A percentile compares a stretch with the other conserved stretches of the same genome.
phyloP scores from a whole-genome alignment of 23 tunicate species.

The Oikopleura dioica region DNA sequence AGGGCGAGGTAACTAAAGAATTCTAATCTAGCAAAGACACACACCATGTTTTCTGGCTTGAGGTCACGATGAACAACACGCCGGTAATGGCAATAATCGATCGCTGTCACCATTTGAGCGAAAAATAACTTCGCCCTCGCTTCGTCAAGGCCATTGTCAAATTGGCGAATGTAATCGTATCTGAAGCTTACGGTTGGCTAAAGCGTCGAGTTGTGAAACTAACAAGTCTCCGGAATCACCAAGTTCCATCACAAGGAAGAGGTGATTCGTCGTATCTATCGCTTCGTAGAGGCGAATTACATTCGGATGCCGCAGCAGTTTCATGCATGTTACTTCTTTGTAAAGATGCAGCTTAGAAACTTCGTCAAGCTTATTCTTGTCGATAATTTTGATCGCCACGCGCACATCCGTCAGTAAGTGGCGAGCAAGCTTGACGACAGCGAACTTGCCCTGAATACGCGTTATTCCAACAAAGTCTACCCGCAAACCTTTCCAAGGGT shows the following conservation, averaged over 20 bases:
- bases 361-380: constrained; percentile 71
- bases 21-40: too few species aligned
- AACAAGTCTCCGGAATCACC: constrained; percentile 99
- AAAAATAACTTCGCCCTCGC: constrained; percentile 77
- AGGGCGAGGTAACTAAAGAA: too few species aligned
- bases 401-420: constrained; percentile 81
- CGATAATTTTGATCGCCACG: constrained; percentile 87
- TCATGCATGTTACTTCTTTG: constrained; percentile 93
- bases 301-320: constrained; percentile 93
- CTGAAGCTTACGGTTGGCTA: not conserved
- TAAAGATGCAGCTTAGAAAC: constrained; percentile 61
- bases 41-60: constrained; percentile 93
- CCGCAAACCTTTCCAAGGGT: not conserved
- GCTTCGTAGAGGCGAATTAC: constrained; percentile 87
- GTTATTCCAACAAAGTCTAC: too few species aligned
- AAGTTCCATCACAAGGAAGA: constrained; percentile 58
- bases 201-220: not conserved
- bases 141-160: constrained; percentile 77
- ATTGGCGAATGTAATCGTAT: constrained; percentile 69
- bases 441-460: constrained; percentile 70
- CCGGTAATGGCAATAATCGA: constrained; percentile 69
- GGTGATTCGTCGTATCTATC: constrained; percentile 61
- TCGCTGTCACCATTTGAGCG: constrained; percentile 86
- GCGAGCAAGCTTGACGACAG: constrained; percentile 79
- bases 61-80: constrained; percentile 90